Evolutionary conservation across 2,888 invertebrate species (phyloP).

Genomic region (Netelia inedita): DNA sequence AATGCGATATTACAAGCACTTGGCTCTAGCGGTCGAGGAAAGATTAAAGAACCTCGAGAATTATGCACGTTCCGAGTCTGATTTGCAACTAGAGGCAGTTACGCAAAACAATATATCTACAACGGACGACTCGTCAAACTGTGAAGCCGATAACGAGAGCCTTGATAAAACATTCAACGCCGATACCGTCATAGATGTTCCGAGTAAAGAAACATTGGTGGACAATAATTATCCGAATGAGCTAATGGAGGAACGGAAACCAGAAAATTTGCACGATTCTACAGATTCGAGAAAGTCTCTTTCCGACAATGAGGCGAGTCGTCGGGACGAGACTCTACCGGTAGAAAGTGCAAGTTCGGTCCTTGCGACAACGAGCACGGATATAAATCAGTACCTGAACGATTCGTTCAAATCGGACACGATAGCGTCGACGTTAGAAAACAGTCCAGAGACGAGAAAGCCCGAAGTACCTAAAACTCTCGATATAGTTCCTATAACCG

Average conservation of each 20-base stretch:
- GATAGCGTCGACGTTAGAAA: slow-evolving; percentile 70
- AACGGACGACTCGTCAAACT: slow-evolving; percentile 64
- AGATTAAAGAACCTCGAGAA: slow-evolving; percentile 84
- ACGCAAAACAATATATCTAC: slow-evolving; percentile 32
- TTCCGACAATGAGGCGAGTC: slow-evolving; percentile 59
- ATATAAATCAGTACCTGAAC: slow-evolving; percentile 76
- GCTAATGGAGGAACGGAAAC: not conserved
- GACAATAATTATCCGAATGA: not conserved
- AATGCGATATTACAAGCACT: slow-evolving; percentile 89
- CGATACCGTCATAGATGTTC: not conserved
- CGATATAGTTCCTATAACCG: slow-evolving; percentile 80
- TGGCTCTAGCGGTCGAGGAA: slow-evolving; percentile 89
- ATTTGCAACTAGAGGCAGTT: not conserved
- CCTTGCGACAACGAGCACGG: slow-evolving; percentile 71
- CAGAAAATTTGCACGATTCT: slow-evolving; percentile 36
- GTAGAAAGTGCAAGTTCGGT: slow-evolving; percentile 72
- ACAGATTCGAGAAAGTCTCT: slow-evolving; percentile 31
- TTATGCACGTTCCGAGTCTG: slow-evolving; percentile 19
- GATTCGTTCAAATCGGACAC: slow-evolving; percentile 72
- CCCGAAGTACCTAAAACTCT: slow-evolving; percentile 83
- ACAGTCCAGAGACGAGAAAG: slow-evolving; percentile 76
- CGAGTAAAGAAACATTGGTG: not conserved
- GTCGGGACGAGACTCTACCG: slow-evolving; percentile 61
- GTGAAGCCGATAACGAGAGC: slow-evolving; percentile 64
- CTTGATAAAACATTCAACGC: slow-evolving; percentile 13